These are phyloP conservation scores for Apoda limacodes DNA, from an alignment of 2,888 invertebrate genomes.

Conservation along the genomic window DNA sequence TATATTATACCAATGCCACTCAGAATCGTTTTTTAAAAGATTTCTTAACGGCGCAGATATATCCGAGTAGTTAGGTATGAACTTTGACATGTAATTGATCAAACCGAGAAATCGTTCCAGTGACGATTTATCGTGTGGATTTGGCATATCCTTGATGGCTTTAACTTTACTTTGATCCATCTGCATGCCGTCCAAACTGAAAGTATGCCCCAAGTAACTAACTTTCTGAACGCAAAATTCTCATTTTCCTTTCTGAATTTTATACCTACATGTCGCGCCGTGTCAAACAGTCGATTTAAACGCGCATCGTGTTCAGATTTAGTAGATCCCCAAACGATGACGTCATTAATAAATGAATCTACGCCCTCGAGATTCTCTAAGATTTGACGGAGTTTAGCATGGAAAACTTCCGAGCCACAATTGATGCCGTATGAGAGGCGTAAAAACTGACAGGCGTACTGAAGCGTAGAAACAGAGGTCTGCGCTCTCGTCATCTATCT, in stretches of 20 bases:
- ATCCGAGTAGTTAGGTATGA: slow-evolving; percentile 22
- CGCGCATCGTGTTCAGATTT: too few relatives aligned
- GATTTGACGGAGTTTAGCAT: too few relatives aligned
- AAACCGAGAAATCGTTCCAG: slow-evolving; percentile 21
- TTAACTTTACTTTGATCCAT: slow-evolving; percentile 12
- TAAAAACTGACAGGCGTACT: slow-evolving; percentile 14
- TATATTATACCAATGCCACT: slow-evolving; percentile 15
- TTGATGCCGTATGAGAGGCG: slow-evolving; percentile 13
- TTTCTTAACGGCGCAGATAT: slow-evolving; percentile 2
- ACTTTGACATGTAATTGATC: slow-evolving; percentile 21
- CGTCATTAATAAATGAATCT: slow-evolving; percentile 15
- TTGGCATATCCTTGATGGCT: slow-evolving; percentile 17
- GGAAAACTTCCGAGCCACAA: slow-evolving; percentile 14
- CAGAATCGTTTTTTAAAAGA: slow-evolving; percentile 17
- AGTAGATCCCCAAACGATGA: slow-evolving; percentile 11
- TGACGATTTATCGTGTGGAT: slow-evolving; percentile 11
- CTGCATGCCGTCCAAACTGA: slow-evolving; percentile 11
- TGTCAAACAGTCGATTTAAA: too few relatives aligned
- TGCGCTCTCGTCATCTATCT: slow-evolving; percentile 12
- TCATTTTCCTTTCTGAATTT: slow-evolving; percentile 11
- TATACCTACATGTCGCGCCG: too few relatives aligned
- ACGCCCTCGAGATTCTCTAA: slow-evolving; percentile 14
- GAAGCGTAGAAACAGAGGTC: slow-evolving; percentile 10
- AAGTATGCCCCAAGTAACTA: slow-evolving; percentile 14
- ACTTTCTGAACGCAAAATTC: slow-evolving; percentile 15